Evolutionary conservation across 2,888 invertebrate genomes (phyloP).

Genomic region (Sesia bembeciformis): DNA sequence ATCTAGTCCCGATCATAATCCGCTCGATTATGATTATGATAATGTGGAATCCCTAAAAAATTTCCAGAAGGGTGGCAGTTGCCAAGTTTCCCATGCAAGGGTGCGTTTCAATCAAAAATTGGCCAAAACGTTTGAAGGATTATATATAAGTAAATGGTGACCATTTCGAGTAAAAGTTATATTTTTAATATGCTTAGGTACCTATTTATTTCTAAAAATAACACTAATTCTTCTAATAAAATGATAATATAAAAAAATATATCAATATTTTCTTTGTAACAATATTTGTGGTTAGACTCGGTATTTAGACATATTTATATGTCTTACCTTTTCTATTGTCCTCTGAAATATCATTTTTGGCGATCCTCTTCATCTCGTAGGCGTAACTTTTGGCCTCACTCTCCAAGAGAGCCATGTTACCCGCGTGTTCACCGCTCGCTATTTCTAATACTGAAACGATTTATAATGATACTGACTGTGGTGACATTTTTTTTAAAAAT

Average conservation of each 20-base stretch:
- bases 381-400: conserved; percentile 50
- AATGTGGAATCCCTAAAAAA: no score
- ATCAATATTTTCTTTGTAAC: neutral
- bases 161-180: no score
- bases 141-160: no score
- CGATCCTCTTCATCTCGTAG: conserved; percentile 54
- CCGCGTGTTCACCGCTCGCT: conserved; percentile 69
- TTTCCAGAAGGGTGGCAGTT: no score
- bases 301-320: conserved; percentile 1
- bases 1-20: no score
- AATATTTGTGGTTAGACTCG: neutral
- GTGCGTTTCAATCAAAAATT: no score
- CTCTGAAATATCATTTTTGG: conserved; percentile 31
- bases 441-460: conserved; percentile 75
- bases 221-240: neutral
- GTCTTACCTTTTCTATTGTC: conserved; percentile 38
- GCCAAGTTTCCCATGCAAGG: no score
- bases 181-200: no score
- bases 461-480: no score
- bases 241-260: neutral
- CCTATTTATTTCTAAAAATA: neutral
- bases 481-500: no score
- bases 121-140: no score
- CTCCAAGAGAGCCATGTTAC: conserved; percentile 52
- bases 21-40: no score